phyloP scores from a whole-genome alignment of 2,888 invertebrate genomes.

The Mythimna pallens region DNA sequence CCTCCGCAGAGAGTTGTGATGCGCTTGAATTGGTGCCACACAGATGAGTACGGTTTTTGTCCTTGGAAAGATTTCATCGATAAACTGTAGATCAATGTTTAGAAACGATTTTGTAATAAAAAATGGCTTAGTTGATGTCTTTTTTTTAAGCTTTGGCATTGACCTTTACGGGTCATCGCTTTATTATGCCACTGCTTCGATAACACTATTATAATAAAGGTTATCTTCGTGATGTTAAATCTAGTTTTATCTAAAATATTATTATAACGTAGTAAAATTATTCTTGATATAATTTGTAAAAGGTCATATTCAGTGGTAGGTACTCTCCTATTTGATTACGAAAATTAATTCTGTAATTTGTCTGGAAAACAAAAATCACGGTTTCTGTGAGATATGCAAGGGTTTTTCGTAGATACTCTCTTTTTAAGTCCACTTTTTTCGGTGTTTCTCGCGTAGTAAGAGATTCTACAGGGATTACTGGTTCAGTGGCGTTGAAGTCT shows the following conservation, averaged over 20 bases:
- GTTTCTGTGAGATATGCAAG: background rate
- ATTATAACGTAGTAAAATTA: background rate
- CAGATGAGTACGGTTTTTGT: conserved; percentile 47
- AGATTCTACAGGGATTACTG: too few species aligned
- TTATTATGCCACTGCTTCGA: background rate
- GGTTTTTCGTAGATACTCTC: too few species aligned
- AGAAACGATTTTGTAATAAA: background rate
- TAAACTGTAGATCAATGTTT: conserved; percentile 28
- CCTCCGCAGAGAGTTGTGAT: conserved; percentile 52
- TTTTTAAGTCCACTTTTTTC: too few species aligned
- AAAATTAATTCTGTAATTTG: background rate
- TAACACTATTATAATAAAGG: background rate
- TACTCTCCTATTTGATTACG: background rate
- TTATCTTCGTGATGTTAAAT: background rate
- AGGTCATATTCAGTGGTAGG: background rate
- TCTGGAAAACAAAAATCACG: background rate
- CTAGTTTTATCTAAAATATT: background rate
- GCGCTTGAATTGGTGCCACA: conserved; percentile 47
- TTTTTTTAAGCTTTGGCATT: background rate
- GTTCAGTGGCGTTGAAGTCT: too few species aligned
- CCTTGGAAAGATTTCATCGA: conserved; percentile 51
- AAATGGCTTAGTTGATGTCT: background rate
- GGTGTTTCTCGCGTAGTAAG: too few species aligned
- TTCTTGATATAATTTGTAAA: background rate
- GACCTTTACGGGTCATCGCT: background rate